A percentile compares a stretch with the other conserved stretches of the same genome.
Evolutionary conservation across 2,888 invertebrate genomes (phyloP).

Genomic region (Stramonita haemastoma): DNA sequence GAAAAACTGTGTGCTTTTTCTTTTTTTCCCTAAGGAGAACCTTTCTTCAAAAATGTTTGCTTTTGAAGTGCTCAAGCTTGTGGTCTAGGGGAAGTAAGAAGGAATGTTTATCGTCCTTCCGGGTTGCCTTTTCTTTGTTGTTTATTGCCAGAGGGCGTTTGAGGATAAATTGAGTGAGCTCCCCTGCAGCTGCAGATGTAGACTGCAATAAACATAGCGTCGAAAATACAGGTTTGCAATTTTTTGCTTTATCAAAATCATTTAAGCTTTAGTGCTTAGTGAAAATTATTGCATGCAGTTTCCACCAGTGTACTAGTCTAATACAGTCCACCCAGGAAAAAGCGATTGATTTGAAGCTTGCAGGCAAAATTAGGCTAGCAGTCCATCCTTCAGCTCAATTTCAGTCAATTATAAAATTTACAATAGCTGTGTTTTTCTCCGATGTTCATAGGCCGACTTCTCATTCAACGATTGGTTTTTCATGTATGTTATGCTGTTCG

Average conservation of each 20-base stretch:
- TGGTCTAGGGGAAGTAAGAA: conserved; percentile 2
- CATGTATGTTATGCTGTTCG: no score
- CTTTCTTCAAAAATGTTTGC: no score
- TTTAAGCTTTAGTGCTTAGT: background rate
- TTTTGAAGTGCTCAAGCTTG: no score
- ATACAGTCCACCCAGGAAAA: background rate
- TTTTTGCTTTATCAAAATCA: background rate
- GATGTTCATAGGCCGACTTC: no score
- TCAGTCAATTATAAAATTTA: no score
- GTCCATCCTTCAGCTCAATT: no score
- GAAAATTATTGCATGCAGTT: background rate
- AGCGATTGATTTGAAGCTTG: background rate
- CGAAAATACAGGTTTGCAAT: conserved; percentile 6
- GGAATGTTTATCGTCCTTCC: background rate
- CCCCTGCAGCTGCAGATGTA: conserved; percentile 39
- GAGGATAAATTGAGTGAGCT: conserved; percentile 28
- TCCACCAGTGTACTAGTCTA: background rate
- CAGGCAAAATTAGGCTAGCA: no score
- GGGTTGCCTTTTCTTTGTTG: conserved; percentile 21
- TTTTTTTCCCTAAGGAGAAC: no score
- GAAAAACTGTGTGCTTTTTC: no score
- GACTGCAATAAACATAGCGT: conserved; percentile 25
- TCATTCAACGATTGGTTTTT: no score
- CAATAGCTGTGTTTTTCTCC: no score
- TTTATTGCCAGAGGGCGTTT: conserved; percentile 44